Evolutionary conservation across 2,888 invertebrate species (phyloP).

Genomic region (Cremastinae sp.): DNA sequence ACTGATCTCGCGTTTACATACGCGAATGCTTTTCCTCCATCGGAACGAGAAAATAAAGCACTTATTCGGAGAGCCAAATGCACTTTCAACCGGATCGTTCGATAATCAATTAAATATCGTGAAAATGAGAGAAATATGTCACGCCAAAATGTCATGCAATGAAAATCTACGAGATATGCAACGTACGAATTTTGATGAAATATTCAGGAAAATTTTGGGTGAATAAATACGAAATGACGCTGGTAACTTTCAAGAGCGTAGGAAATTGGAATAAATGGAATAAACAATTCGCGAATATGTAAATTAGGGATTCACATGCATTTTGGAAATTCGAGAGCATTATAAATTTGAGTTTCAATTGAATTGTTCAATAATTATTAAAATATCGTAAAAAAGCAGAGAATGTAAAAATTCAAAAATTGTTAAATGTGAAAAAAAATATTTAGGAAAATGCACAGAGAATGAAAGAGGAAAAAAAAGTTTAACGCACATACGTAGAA

Average conservation of each 20-base stretch:
- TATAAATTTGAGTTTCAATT: too few species aligned
- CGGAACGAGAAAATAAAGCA: not conserved
- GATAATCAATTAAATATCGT: not conserved
- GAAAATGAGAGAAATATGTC: not conserved
- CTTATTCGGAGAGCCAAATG: not conserved
- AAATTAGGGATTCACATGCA: too few species aligned
- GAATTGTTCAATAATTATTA: not conserved
- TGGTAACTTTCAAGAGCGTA: not conserved
- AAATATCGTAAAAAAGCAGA: too few species aligned
- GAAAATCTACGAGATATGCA: too few species aligned
- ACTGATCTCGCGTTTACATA: constrained; percentile 36
- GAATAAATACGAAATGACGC: not conserved
- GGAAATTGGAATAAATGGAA: constrained; percentile 17
- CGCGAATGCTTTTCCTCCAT: constrained; percentile 17
- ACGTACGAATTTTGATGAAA: too few species aligned
- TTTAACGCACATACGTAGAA: not conserved
- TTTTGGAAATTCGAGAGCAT: too few species aligned
- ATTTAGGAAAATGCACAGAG: not conserved
- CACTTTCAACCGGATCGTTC: not conserved
- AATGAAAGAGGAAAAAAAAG: not conserved
- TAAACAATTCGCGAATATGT: too few species aligned
- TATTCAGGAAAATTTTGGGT: not conserved
- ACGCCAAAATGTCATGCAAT: too few species aligned
- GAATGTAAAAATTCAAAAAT: too few species aligned
- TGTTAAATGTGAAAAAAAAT: not conserved